Evolutionary conservation across 1,140 invertebrate species (phyloP).

Genomic region (Caenorhabditis inopinata): DNA sequence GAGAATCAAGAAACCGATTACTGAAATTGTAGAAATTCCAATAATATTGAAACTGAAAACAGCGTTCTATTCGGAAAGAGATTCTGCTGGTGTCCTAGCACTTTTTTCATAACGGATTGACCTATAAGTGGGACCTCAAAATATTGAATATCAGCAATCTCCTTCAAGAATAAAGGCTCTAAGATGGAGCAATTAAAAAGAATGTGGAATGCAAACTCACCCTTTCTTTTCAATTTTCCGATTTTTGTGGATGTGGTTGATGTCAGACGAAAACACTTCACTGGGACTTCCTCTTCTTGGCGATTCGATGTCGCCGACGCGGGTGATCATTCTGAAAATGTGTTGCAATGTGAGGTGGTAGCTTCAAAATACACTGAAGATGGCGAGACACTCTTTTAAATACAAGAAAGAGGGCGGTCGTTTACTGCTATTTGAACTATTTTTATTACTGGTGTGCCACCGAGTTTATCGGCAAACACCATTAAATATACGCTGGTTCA

Average conservation of each 20-base stretch:
- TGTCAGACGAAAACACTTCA: constrained; percentile 61
- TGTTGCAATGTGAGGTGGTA: neutral
- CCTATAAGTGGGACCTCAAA: no score
- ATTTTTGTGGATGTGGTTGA: constrained; percentile 58
- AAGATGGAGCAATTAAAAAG: no score
- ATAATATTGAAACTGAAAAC: no score
- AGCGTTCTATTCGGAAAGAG: no score
- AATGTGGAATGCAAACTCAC: constrained; percentile 37
- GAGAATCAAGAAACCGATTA: no score
- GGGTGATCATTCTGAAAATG: constrained; percentile 20
- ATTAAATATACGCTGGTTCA: constrained; percentile 24
- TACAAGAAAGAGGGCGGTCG: neutral
- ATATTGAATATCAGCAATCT: no score
- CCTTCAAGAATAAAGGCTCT: no score
- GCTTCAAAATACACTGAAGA: neutral
- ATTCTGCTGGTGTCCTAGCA: no score
- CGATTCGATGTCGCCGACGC: constrained; percentile 38
- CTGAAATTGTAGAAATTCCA: no score
- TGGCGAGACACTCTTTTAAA: neutral
- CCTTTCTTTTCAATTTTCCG: constrained; percentile 51
- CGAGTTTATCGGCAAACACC: neutral
- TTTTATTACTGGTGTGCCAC: neutral
- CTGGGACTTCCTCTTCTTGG: constrained; percentile 51
- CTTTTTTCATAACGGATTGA: no score
- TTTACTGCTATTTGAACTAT: constrained; percentile 20